These are phyloP conservation scores for Lepisosteus oculatus DNA, from an alignment of 2,113 vertebrate genomes.

Conservation along the genomic window DNA sequence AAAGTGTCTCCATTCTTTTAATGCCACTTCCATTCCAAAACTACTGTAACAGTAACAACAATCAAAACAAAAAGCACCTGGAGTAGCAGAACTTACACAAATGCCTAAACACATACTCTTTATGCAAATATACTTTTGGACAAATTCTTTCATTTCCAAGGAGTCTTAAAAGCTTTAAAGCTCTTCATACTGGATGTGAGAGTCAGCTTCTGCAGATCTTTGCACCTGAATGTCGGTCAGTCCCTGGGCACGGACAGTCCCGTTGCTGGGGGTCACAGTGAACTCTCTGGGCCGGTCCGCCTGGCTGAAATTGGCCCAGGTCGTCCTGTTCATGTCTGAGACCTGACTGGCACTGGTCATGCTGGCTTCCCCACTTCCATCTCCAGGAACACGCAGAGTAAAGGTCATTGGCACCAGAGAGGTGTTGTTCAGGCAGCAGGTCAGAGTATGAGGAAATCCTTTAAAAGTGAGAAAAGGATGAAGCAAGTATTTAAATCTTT, in stretches of 20 bases:
- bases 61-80: no score
- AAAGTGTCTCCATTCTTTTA: no score
- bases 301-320: conserved; percentile 39
- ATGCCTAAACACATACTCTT: no score
- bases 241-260: conserved; percentile 57
- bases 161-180: no score
- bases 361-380: conserved; percentile 61
- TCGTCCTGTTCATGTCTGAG: conserved; percentile 9
- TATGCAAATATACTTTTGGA: no score
- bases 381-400: conserved; percentile 68
- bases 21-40: no score
- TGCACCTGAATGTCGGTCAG: conserved; percentile 66
- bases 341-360: conserved; percentile 42
- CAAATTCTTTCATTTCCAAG: no score
- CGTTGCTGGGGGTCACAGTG: conserved; percentile 54
- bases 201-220: neutral
- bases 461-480: conserved; percentile 5
- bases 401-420: conserved; percentile 76
- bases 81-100: no score
- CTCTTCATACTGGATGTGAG: neutral
- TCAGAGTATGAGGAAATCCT: conserved; percentile 75
- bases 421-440: conserved; percentile 73
- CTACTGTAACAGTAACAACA: no score
- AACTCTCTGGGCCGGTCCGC: conserved; percentile 66
- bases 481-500: neutral